Evolutionary conservation across 2,113 vertebrate species (phyloP), one percentile per base, ranked within the genome.

Genomic region (Onychostruthus taczanowskii): DNA sequence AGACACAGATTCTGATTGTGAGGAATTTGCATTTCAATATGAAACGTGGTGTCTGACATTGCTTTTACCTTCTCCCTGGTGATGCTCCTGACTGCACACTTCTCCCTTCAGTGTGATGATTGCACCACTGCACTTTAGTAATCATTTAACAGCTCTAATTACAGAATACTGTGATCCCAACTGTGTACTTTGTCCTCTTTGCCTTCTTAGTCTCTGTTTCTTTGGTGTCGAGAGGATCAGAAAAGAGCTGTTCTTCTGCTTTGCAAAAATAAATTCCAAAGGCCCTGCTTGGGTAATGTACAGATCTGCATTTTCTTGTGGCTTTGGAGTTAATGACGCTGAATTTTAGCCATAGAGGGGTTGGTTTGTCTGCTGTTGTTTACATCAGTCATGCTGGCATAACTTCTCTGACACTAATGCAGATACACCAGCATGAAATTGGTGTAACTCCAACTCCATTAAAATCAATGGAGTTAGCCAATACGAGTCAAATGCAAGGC

Each of bases 111-210:
- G 55, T 1, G 46, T 79, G 88, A 75, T 97, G 96, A 97, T 96
- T 97, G 93, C 93, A 96, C 84, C 92, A 56, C 83, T 1, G 20
- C 18, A 24, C 95, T 95, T 95, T 46, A 96, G 95, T 94, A 94
- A 93, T 96, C 94, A 89, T 97, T 97, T 96, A 97, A 97, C 96
- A 96, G 89, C 90, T 93, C 87, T 96, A 97, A 97, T 97, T 96
- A 95, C 81, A 76, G 95, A 80, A 89, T 90, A n/a, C 63, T 72
- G 66, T 77, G 76, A 95, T 95, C 91, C 93, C 72, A 68, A 55
- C 93, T 86, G 82, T 90, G 98, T 64, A 98, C 98, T 98, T 98
- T 98, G 98, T 90, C 95, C 97, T 95, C 96, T 91, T 75, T 92
- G 53, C 88, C 89, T 83, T 72, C 70, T 73, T 21, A 49, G 79